Evolutionary conservation across 2,113 vertebrate genomes (phyloP).

Genomic region (Excalfactoria chinensis): DNA sequence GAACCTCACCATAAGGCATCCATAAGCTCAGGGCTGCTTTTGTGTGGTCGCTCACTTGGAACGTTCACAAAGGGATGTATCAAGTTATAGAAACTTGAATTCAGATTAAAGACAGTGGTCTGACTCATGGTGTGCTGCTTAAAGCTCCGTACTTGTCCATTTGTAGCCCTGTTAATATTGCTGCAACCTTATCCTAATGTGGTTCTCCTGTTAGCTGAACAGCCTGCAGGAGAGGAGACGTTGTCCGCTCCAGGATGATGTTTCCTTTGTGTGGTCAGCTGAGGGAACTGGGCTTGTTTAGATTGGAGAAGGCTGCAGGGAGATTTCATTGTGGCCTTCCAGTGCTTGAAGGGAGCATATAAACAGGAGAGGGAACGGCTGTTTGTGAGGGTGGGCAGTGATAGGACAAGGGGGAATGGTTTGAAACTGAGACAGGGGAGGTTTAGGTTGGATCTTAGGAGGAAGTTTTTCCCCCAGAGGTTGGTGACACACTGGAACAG

Average conservation of each 20-base stretch:
- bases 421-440: no score
- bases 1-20: neutral
- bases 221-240: neutral
- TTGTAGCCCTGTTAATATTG: neutral
- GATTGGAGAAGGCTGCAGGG: no score
- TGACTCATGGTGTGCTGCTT: neutral
- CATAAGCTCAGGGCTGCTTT: neutral
- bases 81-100: neutral
- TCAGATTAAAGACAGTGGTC: neutral
- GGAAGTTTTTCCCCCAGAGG: no score
- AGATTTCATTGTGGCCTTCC: no score
- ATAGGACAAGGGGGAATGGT: no score
- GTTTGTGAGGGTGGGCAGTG: no score
- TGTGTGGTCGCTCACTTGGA: neutral
- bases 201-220: accelerated
- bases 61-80: accelerated
- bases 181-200: neutral
- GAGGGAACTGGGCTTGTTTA: no score
- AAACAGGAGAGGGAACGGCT: no score
- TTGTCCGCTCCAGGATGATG: neutral
- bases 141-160: neutral
- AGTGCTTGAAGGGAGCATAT: no score
- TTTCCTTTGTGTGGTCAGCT: accelerated
- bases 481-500: no score
- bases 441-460: no score